These are phyloP conservation scores for Platyscapa corneri DNA, from an alignment of 1,140 invertebrate genomes.

Conservation along the genomic window DNA sequence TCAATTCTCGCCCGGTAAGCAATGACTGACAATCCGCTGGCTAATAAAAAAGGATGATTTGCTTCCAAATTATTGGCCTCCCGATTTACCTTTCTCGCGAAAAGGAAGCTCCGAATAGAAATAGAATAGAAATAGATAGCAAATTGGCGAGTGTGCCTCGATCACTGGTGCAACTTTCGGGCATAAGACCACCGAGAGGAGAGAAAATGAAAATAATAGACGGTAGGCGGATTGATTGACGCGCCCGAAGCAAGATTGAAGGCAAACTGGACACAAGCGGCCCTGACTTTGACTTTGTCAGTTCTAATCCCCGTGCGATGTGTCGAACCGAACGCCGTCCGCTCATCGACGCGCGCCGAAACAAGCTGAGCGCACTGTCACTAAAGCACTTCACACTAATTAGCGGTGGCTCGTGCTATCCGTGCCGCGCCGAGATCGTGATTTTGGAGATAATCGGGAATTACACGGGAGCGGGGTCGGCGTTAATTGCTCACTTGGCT, in stretches of 20 bases:
- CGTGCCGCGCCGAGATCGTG: conserved; percentile 43
- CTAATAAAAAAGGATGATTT: no score
- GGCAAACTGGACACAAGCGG: not conserved
- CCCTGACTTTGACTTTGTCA: conserved; percentile 49
- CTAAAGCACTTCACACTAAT: conserved; percentile 54
- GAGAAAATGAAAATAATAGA: conserved; percentile 43
- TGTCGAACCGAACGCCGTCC: not conserved
- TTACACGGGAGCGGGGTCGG: conserved; percentile 45
- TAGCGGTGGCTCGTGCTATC: conserved; percentile 22
- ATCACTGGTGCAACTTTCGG: not conserved
- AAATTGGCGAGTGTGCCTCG: not conserved
- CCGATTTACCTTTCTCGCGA: no score
- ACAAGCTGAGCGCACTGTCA: conserved; percentile 34
- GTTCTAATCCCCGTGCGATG: conserved; percentile 42
- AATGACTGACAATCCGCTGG: no score
- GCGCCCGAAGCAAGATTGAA: conserved; percentile 31
- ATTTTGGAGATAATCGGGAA: conserved; percentile 59
- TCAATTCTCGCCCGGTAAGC: no score
- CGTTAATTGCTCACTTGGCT: conserved; percentile 48
- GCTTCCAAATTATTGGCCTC: no score
- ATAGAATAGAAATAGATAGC: no score
- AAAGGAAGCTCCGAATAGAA: no score
- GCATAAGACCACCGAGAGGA: not conserved
- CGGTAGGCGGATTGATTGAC: conserved; percentile 35
- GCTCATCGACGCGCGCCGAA: not conserved